Conservation (phyloP, 2,888 invertebrate genomes). For the Heliconius erato region DNA sequence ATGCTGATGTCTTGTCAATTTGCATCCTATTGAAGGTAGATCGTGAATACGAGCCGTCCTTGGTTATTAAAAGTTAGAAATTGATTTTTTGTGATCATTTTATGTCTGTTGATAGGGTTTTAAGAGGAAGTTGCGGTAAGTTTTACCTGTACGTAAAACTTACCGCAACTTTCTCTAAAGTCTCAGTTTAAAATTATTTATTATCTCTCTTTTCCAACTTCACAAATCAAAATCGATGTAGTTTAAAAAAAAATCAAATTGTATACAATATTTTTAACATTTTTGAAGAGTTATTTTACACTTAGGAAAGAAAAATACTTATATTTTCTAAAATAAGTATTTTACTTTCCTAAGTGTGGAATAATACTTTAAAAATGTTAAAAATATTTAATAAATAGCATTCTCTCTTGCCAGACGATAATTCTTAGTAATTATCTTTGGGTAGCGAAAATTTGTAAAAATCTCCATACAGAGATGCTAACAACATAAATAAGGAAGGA, state of each 20-base stretch:
- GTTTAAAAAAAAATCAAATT: background rate
- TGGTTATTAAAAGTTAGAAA: background rate
- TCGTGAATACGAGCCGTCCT: background rate
- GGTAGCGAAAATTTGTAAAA: too few relatives aligned
- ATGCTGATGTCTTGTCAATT: slow-evolving; percentile 18
- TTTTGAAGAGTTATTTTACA: too few relatives aligned
- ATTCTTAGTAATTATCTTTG: too few relatives aligned
- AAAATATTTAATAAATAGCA: too few relatives aligned
- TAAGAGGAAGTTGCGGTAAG: background rate
- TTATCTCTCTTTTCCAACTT: background rate
- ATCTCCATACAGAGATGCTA: too few relatives aligned
- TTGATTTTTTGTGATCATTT: slow-evolving; percentile 14
- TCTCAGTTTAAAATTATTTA: background rate
- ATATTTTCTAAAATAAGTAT: too few relatives aligned
- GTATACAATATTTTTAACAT: too few relatives aligned
- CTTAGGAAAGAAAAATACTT: too few relatives aligned
- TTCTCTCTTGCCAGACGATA: too few relatives aligned
- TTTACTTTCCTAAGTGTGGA: too few relatives aligned
- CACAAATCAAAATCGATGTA: background rate
- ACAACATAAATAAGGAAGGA: too few relatives aligned
- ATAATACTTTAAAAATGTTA: too few relatives aligned
- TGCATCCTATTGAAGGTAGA: slow-evolving; percentile 28
- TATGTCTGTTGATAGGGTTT: background rate
- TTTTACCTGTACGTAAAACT: background rate
- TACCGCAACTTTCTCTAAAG: background rate